Evolutionary conservation across 2,113 vertebrate genomes (phyloP).

Genomic region (Perognathus longimembris): DNA sequence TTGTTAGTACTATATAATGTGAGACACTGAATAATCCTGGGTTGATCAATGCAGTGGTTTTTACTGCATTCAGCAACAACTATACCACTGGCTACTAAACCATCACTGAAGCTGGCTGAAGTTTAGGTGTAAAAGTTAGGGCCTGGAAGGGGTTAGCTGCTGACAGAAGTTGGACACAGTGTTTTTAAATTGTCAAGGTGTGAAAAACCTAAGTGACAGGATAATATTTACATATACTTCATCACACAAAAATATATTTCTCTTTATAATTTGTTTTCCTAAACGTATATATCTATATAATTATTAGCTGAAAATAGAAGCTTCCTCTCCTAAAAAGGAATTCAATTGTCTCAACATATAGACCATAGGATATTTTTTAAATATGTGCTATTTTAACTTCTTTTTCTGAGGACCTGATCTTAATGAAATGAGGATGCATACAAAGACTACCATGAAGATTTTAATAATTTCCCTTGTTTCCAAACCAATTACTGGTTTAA

Average conservation of each 20-base stretch:
- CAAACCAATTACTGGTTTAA: constrained; percentile 68
- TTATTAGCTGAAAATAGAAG: not conserved
- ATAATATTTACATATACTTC: not conserved
- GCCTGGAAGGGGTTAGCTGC: not conserved
- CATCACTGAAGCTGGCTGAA: not conserved
- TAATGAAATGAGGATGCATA: constrained; percentile 3
- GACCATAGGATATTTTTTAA: not conserved
- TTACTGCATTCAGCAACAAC: not conserved
- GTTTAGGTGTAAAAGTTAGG: not conserved
- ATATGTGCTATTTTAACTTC: not conserved
- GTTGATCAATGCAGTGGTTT: not conserved
- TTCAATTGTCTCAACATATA: not conserved
- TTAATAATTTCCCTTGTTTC: constrained; percentile 42
- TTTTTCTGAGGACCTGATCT: not conserved
- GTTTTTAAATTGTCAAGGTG: not conserved
- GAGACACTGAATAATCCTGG: not conserved
- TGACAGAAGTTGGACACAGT: not conserved
- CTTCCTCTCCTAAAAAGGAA: not conserved
- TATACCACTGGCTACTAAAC: too few species aligned
- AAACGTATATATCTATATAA: not conserved
- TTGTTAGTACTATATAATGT: not conserved
- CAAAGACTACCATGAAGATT: constrained; percentile 6
- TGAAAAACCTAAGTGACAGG: not conserved
- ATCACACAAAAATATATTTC: not conserved
- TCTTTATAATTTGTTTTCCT: not conserved